phyloP scores from a whole-genome alignment of 2,888 invertebrate genomes.

The Pantelozetes paolii region DNA sequence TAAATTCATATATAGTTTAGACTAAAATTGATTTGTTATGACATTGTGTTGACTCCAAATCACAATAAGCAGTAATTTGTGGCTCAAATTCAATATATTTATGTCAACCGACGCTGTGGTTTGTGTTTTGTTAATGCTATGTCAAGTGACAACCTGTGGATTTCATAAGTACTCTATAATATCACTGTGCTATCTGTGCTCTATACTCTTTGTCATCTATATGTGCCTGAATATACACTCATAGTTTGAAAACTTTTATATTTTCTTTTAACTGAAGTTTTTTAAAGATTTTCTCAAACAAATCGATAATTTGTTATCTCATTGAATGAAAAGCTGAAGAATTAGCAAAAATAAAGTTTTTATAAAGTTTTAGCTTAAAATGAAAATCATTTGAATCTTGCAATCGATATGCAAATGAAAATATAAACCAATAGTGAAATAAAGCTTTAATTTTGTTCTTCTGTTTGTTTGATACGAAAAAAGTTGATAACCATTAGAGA shows the following conservation, averaged over 20 bases:
- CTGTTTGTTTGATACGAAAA: not conserved
- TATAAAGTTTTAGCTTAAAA: not conserved
- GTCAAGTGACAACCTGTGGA: not conserved
- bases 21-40: not conserved
- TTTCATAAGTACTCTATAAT: not conserved
- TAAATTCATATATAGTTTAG: not conserved
- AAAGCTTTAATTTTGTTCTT: not conserved
- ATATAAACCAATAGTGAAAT: too few relatives aligned
- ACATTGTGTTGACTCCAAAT: not conserved
- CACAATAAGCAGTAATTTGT: not conserved
- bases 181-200: not conserved
- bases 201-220: not conserved
- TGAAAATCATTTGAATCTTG: conserved; percentile 2
- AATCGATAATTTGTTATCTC: too few relatives aligned
- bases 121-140: too few relatives aligned
- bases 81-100: not conserved
- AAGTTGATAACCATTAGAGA: not conserved
- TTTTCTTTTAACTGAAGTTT: too few relatives aligned
- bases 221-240: too few relatives aligned
- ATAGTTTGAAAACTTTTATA: too few relatives aligned
- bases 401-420: not conserved
- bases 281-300: too few relatives aligned
- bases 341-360: not conserved
- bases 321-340: too few relatives aligned
- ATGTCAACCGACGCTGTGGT: conserved; percentile 6